phyloP scores from a whole-genome alignment of 2,888 invertebrate genomes.

The Drosophila affinis region DNA sequence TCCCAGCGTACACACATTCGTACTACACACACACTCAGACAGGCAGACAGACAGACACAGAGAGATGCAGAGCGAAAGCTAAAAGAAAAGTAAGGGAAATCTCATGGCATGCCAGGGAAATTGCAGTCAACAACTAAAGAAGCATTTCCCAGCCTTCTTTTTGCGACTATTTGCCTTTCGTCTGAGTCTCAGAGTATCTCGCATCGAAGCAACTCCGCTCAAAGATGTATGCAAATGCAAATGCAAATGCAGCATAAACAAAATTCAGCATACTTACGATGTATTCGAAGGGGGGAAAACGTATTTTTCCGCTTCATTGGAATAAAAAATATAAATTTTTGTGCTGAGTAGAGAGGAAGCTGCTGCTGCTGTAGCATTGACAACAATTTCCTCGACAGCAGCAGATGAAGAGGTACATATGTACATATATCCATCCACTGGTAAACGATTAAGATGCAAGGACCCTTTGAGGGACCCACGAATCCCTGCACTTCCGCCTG shows the following conservation, averaged over 20 bases:
- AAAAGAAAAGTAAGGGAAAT: slow-evolving; percentile 50
- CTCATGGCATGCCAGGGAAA: slow-evolving; percentile 71
- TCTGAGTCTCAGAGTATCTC: slow-evolving; percentile 12
- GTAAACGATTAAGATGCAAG: slow-evolving; percentile 43
- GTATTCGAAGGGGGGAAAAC: slow-evolving; percentile 46
- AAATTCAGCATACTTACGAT: slow-evolving; percentile 65
- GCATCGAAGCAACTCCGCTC: slow-evolving; percentile 28
- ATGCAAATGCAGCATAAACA: slow-evolving; percentile 74
- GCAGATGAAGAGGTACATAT: slow-evolving; percentile 10
- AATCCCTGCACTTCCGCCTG: slow-evolving; percentile 41
- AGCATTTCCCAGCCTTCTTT: slow-evolving; percentile 60
- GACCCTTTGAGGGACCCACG: slow-evolving; percentile 18
- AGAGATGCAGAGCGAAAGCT: slow-evolving; percentile 29
- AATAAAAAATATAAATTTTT: slow-evolving; percentile 63
- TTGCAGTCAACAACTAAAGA: slow-evolving; percentile 79
- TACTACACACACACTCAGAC: slow-evolving; percentile 6
- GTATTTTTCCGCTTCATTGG: slow-evolving; percentile 77
- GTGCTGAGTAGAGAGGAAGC: slow-evolving; percentile 39
- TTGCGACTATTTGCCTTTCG: slow-evolving; percentile 62
- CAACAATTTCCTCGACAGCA: slow-evolving; percentile 30
- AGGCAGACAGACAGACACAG: slow-evolving; percentile 8
- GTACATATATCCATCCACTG: slow-evolving; percentile 1
- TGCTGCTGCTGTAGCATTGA: slow-evolving; percentile 27
- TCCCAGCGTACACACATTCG: slow-evolving; percentile 53
- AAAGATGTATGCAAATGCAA: slow-evolving; percentile 67